These are phyloP conservation scores for Allophyes oxyacanthae DNA, from an alignment of 2,888 invertebrate species.

Conservation along the genomic window DNA sequence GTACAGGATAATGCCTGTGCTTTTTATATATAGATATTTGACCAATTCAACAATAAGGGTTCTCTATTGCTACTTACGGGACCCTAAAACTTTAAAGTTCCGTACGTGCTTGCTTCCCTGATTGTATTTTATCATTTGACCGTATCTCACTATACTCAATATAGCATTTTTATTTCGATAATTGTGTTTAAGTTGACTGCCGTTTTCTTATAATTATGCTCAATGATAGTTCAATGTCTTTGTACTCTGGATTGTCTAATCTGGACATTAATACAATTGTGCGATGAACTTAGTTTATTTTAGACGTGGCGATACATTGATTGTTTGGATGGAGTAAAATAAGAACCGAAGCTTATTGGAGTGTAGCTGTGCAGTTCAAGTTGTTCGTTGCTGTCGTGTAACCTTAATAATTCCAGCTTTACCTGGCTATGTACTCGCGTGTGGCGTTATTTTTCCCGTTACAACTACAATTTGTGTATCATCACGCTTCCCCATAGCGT, in stretches of 20 bases:
- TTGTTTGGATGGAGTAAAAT: constrained; percentile 40
- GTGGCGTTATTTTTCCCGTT: constrained; percentile 23
- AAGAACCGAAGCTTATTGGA: constrained; percentile 24
- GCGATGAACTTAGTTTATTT: constrained; percentile 80
- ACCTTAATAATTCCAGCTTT: constrained; percentile 21
- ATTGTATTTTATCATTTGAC: constrained; percentile 71
- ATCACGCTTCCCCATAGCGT: constrained; percentile 72
- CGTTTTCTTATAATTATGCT: constrained; percentile 86
- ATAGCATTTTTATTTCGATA: constrained; percentile 81
- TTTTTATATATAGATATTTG: constrained; percentile 43
- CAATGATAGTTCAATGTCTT: constrained; percentile 81
- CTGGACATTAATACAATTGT: constrained; percentile 69
- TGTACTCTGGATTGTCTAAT: constrained; percentile 68
- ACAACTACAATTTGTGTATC: constrained; percentile 56
- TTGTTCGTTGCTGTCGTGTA: constrained; percentile 18
- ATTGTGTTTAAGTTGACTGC: constrained; percentile 82
- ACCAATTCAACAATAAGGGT: constrained; percentile 50
- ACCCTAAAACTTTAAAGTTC: constrained; percentile 47
- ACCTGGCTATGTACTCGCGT: constrained; percentile 11
- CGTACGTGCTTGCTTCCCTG: constrained; percentile 51
- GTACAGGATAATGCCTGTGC: constrained; percentile 39
- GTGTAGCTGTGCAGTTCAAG: constrained; percentile 22
- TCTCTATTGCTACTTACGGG: constrained; percentile 38
- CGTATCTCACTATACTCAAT: constrained; percentile 82
- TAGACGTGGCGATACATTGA: constrained; percentile 56